phyloP scores from a whole-genome alignment of 2,797 vertebrate species.

The Bradypodion ventrale region DNA sequence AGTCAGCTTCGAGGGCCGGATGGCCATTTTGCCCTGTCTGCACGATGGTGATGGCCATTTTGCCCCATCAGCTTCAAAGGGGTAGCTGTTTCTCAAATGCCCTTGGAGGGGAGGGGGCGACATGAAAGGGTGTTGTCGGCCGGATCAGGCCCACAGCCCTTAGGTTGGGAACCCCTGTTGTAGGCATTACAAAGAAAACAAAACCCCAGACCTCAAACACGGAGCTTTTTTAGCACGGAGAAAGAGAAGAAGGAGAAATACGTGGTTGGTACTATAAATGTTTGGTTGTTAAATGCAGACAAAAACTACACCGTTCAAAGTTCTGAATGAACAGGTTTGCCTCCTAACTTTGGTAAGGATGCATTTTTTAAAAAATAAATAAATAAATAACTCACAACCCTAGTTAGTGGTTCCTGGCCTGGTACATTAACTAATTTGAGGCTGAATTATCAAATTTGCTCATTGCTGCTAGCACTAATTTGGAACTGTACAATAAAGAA shows the following conservation, averaged over 20 bases:
- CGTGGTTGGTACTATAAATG: neutral
- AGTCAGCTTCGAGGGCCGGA: too few species aligned
- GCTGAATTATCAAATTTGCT: slow-evolving; percentile 92
- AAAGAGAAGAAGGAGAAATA: slow-evolving; percentile 36
- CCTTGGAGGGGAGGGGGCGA: too few species aligned
- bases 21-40: too few species aligned
- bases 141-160: too few species aligned
- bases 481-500: slow-evolving; percentile 83
- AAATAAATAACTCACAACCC: slow-evolving; percentile 35
- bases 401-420: slow-evolving; percentile 79
- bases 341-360: slow-evolving; percentile 70
- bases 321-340: slow-evolving; percentile 60
- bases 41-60: too few species aligned
- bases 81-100: too few species aligned
- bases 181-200: neutral
- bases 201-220: accelerated
- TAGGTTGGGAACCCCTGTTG: too few species aligned
- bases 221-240: neutral
- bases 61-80: too few species aligned
- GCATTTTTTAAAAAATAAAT: too few species aligned
- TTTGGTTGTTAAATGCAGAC: neutral
- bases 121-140: too few species aligned
- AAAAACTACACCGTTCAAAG: slow-evolving; percentile 64
- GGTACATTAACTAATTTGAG: slow-evolving; percentile 85
- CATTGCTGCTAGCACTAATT: slow-evolving; percentile 87